These are phyloP conservation scores for Porites lutea DNA, from an alignment of 64 coral and sea anemone species.

Conservation along the genomic window DNA sequence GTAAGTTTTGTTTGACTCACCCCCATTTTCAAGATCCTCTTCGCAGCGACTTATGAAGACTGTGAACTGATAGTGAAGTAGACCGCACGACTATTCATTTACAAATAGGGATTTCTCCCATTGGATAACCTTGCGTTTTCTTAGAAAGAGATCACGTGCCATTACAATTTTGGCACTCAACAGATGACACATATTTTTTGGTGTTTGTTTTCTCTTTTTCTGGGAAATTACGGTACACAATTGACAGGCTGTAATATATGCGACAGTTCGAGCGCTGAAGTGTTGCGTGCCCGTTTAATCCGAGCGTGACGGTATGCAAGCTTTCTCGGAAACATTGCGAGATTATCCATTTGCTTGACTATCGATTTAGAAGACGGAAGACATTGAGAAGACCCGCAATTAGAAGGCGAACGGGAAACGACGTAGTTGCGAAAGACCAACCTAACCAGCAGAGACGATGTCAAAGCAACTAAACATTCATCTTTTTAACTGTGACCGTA, in stretches of 20 bases:
- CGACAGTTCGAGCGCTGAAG: not conserved
- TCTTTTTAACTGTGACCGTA: constrained; percentile 85
- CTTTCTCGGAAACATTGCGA: not conserved
- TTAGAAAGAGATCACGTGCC: not conserved
- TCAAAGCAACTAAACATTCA: constrained; percentile 19
- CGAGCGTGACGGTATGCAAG: not conserved
- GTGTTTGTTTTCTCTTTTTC: not conserved
- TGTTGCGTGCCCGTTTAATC: not conserved
- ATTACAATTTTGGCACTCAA: not conserved
- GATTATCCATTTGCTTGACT: not conserved
- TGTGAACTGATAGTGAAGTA: too few relatives aligned
- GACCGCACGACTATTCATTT: not conserved
- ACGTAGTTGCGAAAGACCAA: not conserved
- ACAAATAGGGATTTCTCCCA: not conserved
- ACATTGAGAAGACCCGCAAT: too few relatives aligned
- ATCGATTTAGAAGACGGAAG: not conserved
- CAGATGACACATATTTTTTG: not conserved
- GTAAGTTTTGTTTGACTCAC: too few relatives aligned
- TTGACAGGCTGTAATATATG: too few relatives aligned
- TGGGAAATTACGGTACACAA: too few relatives aligned
- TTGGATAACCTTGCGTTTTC: not conserved
- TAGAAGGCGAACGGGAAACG: too few relatives aligned
- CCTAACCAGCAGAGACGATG: not conserved
- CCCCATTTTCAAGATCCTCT: too few relatives aligned
- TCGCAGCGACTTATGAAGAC: too few relatives aligned